Base-by-base conservation (phyloP, 2,797 vertebrate genomes). In the Loriculus beryllinus region DNA sequence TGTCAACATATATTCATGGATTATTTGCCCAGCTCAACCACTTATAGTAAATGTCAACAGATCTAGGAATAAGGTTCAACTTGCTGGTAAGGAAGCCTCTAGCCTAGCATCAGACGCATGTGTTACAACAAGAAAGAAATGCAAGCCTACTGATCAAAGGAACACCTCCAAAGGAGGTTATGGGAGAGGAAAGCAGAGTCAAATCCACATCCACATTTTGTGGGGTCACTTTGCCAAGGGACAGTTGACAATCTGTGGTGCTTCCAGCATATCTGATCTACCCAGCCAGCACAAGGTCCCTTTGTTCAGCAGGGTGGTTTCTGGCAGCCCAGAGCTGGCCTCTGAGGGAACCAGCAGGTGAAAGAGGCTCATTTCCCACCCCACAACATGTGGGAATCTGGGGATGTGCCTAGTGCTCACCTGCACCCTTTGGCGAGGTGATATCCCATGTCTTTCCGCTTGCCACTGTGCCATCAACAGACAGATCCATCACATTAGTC, bases 11-110 rank as follows among this genome's bases (percentile, higher is more conserved):
- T 74, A 95, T 82, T 71, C 70, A 40, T 11, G 64, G 68, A 67
- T 77, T 95, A 86, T 95, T 94, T 90, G 64, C 48, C 68, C 71
- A 84, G 48, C 48, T 64, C 78, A 92, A 93, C 67, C 64, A 82
- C 62, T 90, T 95, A 88, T 10, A 85, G 81, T 60, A 90, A 94
- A 85, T 47, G 68, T 94, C 88, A 95, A 59, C 5, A 95, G 68
- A 74, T 33, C 71, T 56, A 89, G 59, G 67, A 90, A 82, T 33
- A 85, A 68, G 37, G 64, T 86, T 77, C 86, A 68, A 5, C 33
- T 63, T 87, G 67, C 51, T 8, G 1, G 33, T 71, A 87, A 87
- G 68, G 29, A 93, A 95, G 71, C 31, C 45, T 64, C 62, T 19
- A 77, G 37, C 47, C 51, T 60, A 35, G 64, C 51, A 64, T 60